Percentiles rank a stretch among this genome's conserved stretches.
phyloP scores from a whole-genome alignment of 2,113 vertebrate genomes.

The Pardalotus punctatus region DNA sequence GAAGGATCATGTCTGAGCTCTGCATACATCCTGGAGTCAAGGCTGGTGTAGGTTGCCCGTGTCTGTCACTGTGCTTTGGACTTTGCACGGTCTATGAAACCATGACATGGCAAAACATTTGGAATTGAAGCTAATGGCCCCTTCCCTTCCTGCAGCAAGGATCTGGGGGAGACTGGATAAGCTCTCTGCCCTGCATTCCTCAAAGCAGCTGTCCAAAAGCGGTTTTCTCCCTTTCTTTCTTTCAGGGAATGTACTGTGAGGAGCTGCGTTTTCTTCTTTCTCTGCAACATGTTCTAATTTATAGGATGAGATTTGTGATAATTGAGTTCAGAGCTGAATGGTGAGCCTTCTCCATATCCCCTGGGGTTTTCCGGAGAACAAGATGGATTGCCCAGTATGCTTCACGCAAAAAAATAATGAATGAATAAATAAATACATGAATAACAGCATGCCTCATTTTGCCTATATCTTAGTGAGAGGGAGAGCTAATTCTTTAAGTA shows the following conservation, averaged over 20 bases:
- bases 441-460: constrained; percentile 43
- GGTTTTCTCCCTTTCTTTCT: neutral
- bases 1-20: neutral
- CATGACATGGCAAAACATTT: neutral
- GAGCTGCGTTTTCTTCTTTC: neutral
- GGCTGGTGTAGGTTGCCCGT: neutral
- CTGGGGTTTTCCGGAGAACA: constrained; percentile 20
- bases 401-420: constrained; percentile 14
- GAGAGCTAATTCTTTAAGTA: constrained; percentile 55
- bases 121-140: neutral
- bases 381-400: constrained; percentile 36
- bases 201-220: neutral
- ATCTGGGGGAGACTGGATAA: neutral
- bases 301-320: constrained; percentile 40
- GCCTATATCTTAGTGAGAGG: neutral
- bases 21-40: neutral
- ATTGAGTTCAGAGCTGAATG: constrained; percentile 11
- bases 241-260: neutral
- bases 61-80: neutral
- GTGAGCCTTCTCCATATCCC: neutral
- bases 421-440: constrained; percentile 54
- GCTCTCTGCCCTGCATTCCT: neutral
- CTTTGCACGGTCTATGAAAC: neutral
- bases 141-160: neutral
- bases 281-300: constrained; percentile 28